These are phyloP conservation scores for Catalaphyllia jardinei DNA, from an alignment of 64 coral and sea anemone species.

Conservation along the genomic window DNA sequence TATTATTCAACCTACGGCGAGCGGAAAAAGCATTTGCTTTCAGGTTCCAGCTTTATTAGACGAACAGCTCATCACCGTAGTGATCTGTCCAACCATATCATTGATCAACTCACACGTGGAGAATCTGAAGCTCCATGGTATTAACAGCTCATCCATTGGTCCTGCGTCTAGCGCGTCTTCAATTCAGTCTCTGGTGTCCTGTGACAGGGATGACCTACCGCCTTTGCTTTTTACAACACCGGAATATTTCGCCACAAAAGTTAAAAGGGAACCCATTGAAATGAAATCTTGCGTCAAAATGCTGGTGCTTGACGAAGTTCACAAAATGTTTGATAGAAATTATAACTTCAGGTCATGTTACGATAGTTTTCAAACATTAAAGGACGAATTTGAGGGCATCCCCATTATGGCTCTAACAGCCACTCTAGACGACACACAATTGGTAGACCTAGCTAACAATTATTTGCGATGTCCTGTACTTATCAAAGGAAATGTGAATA, in stretches of 20 bases:
- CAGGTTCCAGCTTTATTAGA: no score
- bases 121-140: no score
- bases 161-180: no score
- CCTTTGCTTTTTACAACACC: no score
- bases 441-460: neutral
- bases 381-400: conserved; percentile 1
- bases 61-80: no score
- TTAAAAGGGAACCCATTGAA: no score
- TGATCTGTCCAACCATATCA: no score
- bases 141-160: no score
- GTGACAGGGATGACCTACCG: no score
- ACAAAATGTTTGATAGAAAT: conserved; percentile 66
- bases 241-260: no score
- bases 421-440: conserved; percentile 9
- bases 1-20: conserved; percentile 24
- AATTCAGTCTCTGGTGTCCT: no score
- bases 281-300: neutral
- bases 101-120: no score
- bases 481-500: conserved; percentile 5
- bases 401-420: conserved; percentile 52
- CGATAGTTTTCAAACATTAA: conserved; percentile 1
- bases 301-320: conserved; percentile 43
- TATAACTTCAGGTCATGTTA: conserved; percentile 31
- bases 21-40: neutral
- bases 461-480: conserved; percentile 8